phyloP scores from a whole-genome alignment of 2,797 vertebrate species.

The Periparus ater region DNA sequence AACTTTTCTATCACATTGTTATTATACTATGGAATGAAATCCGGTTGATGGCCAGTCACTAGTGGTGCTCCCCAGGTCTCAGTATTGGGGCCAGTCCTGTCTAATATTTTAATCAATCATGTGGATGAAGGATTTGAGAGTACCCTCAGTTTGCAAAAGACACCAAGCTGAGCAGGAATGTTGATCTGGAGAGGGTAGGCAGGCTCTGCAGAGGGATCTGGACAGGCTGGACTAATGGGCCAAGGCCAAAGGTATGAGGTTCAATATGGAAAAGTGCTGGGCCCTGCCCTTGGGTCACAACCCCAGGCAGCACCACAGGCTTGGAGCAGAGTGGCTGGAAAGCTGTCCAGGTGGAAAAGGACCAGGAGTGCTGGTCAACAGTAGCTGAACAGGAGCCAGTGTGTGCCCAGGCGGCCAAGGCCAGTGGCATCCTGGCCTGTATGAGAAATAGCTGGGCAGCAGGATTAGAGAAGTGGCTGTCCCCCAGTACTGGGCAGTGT shows the following conservation, averaged over 20 bases:
- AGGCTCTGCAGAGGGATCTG: background rate
- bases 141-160: background rate
- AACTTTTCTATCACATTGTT: background rate
- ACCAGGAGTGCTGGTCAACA: background rate
- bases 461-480: background rate
- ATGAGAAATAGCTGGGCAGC: background rate
- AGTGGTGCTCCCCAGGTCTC: background rate
- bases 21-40: background rate
- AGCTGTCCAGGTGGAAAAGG: background rate
- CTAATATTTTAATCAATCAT: background rate
- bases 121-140: background rate
- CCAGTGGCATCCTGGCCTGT: background rate
- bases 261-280: background rate
- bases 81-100: background rate
- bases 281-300: background rate
- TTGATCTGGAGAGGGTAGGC: background rate
- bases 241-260: rapidly evolving
- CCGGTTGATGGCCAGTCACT: rapidly evolving
- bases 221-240: background rate
- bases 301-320: background rate
- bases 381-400: rapidly evolving
- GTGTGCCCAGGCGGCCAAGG: background rate
- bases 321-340: background rate
- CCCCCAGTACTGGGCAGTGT: background rate
- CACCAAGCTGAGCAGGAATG: background rate